phyloP scores from a whole-genome alignment of 2,797 vertebrate species.

The Neoniphon sammara region DNA sequence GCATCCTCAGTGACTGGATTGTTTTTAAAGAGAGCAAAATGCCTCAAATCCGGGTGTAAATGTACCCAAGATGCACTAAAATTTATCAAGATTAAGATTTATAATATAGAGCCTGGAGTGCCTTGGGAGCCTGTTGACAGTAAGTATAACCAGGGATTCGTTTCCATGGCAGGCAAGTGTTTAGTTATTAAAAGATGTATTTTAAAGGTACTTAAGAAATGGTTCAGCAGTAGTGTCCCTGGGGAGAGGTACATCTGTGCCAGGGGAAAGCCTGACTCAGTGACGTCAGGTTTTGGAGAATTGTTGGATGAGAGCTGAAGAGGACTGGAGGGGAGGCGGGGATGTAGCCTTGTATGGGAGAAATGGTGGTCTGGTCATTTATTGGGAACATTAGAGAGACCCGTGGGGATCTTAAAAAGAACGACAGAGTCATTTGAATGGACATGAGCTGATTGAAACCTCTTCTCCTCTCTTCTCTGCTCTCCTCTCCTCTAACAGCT shows the following conservation, averaged over 20 bases:
- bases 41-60: background rate
- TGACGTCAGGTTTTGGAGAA: slow-evolving; percentile 38
- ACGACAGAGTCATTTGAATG: slow-evolving; percentile 41
- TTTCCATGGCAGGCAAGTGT: slow-evolving; percentile 54
- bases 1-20: background rate
- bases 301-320: slow-evolving; percentile 31
- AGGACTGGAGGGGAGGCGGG: slow-evolving; percentile 29
- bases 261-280: slow-evolving; percentile 43
- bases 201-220: slow-evolving; percentile 65
- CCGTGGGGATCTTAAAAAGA: slow-evolving; percentile 27
- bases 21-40: slow-evolving; percentile 3
- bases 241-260: slow-evolving; percentile 63
- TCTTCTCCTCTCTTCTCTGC: background rate
- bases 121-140: slow-evolving; percentile 51
- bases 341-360: slow-evolving; percentile 53
- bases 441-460: slow-evolving; percentile 41
- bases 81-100: background rate
- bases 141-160: slow-evolving; percentile 59
- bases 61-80: background rate
- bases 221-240: slow-evolving; percentile 51
- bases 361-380: slow-evolving; percentile 56
- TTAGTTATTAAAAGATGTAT: slow-evolving; percentile 64
- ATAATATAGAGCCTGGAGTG: slow-evolving; percentile 2
- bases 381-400: slow-evolving; percentile 43
- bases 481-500: slow-evolving; percentile 82